Evolutionary conservation across 2,113 vertebrate species (phyloP).

Genomic region (Pionites leucogaster): DNA sequence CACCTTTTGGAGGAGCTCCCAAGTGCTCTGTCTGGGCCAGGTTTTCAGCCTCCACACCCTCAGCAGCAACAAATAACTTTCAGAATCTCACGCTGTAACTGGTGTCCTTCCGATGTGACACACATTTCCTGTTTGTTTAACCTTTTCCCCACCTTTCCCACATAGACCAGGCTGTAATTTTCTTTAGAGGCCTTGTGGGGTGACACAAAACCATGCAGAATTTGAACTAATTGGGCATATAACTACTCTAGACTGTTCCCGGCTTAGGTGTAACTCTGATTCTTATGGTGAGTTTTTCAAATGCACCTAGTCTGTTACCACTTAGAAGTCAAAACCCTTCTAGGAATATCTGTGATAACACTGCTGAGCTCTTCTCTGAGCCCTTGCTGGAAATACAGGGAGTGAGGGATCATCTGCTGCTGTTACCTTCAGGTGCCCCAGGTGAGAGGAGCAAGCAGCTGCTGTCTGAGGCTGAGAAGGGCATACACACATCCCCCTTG

Average conservation of each 20-base stretch:
- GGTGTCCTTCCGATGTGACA: not conserved
- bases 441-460: not conserved
- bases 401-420: not conserved
- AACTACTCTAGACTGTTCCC: not conserved
- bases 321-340: not conserved
- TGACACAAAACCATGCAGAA: not conserved
- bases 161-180: not conserved
- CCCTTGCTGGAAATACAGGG: not conserved
- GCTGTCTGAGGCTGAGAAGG: not conserved
- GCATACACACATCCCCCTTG: accelerated
- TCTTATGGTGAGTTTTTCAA: not conserved
- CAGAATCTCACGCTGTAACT: not conserved
- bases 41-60: not conserved
- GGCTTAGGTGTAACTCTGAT: not conserved
- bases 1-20: not conserved
- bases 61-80: not conserved
- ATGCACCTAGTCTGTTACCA: not conserved
- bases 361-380: not conserved
- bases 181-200: not conserved
- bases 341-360: not conserved
- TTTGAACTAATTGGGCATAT: not conserved
- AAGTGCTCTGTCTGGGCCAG: not conserved
- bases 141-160: not conserved
- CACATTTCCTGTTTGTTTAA: not conserved
- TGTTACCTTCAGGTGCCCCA: not conserved